Base-by-base conservation (phyloP, 2,888 invertebrate species). In the Eudasyphora cyanicolor region DNA sequence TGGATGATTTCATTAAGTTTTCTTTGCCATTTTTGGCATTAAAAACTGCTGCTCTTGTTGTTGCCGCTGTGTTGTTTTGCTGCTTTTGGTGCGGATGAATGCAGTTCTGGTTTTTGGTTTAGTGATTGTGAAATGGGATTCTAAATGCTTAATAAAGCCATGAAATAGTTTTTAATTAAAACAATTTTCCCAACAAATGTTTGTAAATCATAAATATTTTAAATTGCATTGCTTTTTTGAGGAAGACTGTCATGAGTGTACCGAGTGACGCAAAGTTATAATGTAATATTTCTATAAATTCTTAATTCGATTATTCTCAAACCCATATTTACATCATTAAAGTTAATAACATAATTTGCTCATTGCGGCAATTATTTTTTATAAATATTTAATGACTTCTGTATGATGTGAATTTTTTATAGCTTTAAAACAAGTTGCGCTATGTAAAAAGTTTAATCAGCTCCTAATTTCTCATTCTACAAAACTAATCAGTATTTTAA, bases 141-240 rank as follows among this genome's bases (percentile, higher is more conserved):
- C 60, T 67, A 57, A 81, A 84, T 84, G 84, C 78, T 81, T 81
- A 78, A 84, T 84, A 81, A 84, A 84, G 84, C 81, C 78, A 67
- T 76, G 78, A 84, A 81, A 84, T 81, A 81, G 78, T 84, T 84
- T 84, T 84, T 84, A 84, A 84, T 84, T 84, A 84, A 81, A 81
- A 78, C 45, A 79, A 84, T 78, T 84, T 42, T 84, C 67, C 76
- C 57, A 71, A 29, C 21, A 78, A 84, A 79, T 81, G 84, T 78
- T 84, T 76, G 42, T 75, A 76, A 84, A 76, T 81, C 81, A 84
- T 81, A 84, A 84, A 84, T 84, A 81, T 78, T 84, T 84, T 35
- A 84, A 84, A 79, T 84, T 79, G 74, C 76, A 42, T 38, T 45
- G 7, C 4, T 2, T n/a, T 45, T n/a, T 45, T 45, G 12, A n/a